Conservation (phyloP, 2,888 invertebrate species). For the Melolontha melolontha region DNA sequence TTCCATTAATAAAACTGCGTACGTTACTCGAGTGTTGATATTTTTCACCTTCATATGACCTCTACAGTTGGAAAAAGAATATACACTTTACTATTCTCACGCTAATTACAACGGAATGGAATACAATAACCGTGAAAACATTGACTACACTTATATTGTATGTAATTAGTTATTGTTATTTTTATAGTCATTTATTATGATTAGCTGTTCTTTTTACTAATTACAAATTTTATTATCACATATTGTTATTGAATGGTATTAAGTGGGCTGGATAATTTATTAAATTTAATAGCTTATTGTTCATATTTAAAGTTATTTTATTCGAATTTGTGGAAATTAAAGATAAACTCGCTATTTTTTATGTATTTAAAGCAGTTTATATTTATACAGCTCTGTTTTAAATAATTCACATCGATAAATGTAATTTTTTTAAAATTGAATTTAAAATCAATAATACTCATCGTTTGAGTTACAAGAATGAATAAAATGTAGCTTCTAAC, state of each 20-base stretch:
- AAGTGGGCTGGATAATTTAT: slow-evolving; percentile 5
- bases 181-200: slow-evolving; percentile 21
- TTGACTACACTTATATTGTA: slow-evolving; percentile 14
- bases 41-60: slow-evolving; percentile 41
- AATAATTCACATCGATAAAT: too few species aligned
- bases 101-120: slow-evolving; percentile 21
- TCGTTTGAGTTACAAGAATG: too few species aligned
- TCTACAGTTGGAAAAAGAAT: slow-evolving; percentile 33
- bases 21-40: slow-evolving; percentile 34
- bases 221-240: slow-evolving; percentile 10
- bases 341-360: too few species aligned
- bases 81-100: slow-evolving; percentile 28
- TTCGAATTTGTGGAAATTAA: too few species aligned
- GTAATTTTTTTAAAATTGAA: too few species aligned
- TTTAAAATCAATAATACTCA: too few species aligned
- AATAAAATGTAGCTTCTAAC: too few species aligned
- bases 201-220: slow-evolving; percentile 32
- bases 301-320: too few species aligned
- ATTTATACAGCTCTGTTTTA: too few species aligned
- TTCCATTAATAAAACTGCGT: slow-evolving; percentile 30
- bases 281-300: not conserved
- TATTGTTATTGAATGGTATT: slow-evolving; percentile 14
- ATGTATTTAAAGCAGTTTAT: too few species aligned
- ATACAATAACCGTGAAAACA: slow-evolving; percentile 38
- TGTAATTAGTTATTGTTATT: slow-evolving; percentile 35